A percentile compares a stretch with the other conserved stretches of the same genome.
Evolutionary conservation across 2,888 invertebrate genomes (phyloP).

Genomic region (Flabesymbios commensalis): DNA sequence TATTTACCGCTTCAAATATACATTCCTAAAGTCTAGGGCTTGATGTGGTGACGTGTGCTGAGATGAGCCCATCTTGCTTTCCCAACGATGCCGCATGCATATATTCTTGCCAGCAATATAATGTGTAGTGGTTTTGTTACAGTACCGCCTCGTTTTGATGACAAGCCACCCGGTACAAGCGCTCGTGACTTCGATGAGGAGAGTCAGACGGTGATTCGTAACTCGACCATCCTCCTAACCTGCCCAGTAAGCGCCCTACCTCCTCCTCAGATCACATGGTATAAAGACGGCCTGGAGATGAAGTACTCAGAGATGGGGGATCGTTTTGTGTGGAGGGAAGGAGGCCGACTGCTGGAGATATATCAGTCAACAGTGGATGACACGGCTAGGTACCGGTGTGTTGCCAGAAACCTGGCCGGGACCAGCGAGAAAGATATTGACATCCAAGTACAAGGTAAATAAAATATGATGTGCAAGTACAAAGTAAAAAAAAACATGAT

Average conservation of each 20-base stretch:
- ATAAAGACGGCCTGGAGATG: conserved; percentile 53
- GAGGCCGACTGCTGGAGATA: conserved; percentile 40
- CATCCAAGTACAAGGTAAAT: conserved; percentile 45
- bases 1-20: too few species aligned
- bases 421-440: conserved; percentile 54
- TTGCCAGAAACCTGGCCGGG: conserved; percentile 64
- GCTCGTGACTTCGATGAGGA: neutral
- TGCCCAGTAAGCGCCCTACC: conserved; percentile 37
- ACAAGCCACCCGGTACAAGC: conserved; percentile 27
- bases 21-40: too few species aligned
- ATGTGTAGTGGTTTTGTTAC: conserved; percentile 9
- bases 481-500: too few species aligned
- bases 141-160: conserved; percentile 53
- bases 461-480: neutral
- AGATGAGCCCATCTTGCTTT: too few species aligned
- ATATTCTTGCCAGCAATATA: too few species aligned
- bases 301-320: neutral
- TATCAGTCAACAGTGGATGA: conserved; percentile 47
- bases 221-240: conserved; percentile 17
- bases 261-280: conserved; percentile 62
- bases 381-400: conserved; percentile 62
- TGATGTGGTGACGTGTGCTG: too few species aligned
- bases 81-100: too few species aligned
- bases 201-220: conserved; percentile 11
- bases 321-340: conserved; percentile 17